These are phyloP conservation scores for Cyprinodon diabolis DNA, from an alignment of 2,797 vertebrate species.

Conservation along the genomic window DNA sequence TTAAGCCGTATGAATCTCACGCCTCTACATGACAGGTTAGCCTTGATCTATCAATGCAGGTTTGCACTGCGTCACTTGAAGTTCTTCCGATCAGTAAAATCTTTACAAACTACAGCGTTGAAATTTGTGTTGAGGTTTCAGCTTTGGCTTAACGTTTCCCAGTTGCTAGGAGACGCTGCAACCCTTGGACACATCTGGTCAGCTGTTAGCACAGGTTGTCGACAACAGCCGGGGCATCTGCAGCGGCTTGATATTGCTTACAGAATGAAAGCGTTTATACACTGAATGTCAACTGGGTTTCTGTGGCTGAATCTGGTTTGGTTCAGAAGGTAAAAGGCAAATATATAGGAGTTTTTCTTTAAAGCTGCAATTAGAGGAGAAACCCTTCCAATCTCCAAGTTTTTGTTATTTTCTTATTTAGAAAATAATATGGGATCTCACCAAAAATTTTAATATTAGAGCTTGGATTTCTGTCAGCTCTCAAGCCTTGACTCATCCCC, in stretches of 20 bases:
- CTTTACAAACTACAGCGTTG: slow-evolving; percentile 15
- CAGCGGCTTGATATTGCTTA: slow-evolving; percentile 39
- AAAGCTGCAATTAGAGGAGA: not conserved
- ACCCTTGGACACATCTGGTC: slow-evolving; percentile 70
- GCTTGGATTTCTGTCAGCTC: slow-evolving; percentile 30
- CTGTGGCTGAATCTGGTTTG: not conserved
- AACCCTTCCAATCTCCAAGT: not conserved
- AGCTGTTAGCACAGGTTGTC: slow-evolving; percentile 66
- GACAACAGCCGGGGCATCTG: slow-evolving; percentile 49
- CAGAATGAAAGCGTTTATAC: slow-evolving; percentile 21
- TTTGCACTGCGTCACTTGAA: slow-evolving; percentile 5
- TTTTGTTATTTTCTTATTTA: slow-evolving; percentile 1
- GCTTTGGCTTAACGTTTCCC: slow-evolving; percentile 41
- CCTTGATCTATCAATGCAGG: not conserved
- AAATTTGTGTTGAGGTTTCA: slow-evolving; percentile 21
- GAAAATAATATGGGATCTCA: slow-evolving; percentile 16
- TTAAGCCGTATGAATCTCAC: not conserved
- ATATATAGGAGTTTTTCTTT: not conserved
- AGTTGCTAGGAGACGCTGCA: slow-evolving; percentile 74
- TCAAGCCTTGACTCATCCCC: slow-evolving; percentile 52
- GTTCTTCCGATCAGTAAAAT: slow-evolving; percentile 19
- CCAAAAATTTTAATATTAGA: slow-evolving; percentile 43
- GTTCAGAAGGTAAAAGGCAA: not conserved
- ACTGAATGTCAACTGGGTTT: slow-evolving; percentile 17
- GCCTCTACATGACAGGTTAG: not conserved